These are phyloP conservation scores for Camarhynchus parvulus DNA, from an alignment of 2,113 vertebrate genomes.

Conservation along the genomic window DNA sequence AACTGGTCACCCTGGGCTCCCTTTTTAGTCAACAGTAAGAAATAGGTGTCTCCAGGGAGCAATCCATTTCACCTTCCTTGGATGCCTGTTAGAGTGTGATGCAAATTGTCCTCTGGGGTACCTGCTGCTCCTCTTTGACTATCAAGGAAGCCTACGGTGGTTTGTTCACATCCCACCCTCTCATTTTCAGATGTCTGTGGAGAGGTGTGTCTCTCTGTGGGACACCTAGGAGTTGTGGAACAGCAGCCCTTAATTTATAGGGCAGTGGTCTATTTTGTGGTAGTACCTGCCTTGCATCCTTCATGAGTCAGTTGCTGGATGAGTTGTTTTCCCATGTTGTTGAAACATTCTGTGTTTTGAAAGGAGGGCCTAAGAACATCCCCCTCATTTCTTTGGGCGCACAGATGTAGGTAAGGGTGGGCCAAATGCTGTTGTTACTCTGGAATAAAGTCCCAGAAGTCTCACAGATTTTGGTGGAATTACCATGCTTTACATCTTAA, in stretches of 20 bases:
- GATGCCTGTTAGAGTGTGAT: neutral
- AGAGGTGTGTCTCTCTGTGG: neutral
- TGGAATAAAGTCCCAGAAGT: neutral
- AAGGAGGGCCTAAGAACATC: neutral
- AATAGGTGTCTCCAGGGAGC: neutral
- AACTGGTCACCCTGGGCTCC: neutral
- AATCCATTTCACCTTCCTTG: neutral
- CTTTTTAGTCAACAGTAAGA: neutral
- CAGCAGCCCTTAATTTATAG: neutral
- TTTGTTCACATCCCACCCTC: neutral
- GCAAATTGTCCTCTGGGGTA: neutral
- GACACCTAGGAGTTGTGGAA: neutral
- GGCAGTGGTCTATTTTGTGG: neutral
- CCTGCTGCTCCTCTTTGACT: neutral
- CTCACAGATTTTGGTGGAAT: neutral
- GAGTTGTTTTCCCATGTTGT: fast-evolving
- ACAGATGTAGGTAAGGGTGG: neutral
- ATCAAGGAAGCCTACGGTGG: neutral
- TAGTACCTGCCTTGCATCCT: neutral
- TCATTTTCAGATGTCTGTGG: neutral
- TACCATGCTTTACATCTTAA: neutral
- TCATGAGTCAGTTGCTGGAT: neutral
- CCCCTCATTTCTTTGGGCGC: fast-evolving
- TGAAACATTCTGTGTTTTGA: neutral
- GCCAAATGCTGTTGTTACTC: neutral